These are phyloP conservation scores for Oscheius sp. DNA, from an alignment of 2,888 invertebrate species.

Conservation along the genomic window DNA sequence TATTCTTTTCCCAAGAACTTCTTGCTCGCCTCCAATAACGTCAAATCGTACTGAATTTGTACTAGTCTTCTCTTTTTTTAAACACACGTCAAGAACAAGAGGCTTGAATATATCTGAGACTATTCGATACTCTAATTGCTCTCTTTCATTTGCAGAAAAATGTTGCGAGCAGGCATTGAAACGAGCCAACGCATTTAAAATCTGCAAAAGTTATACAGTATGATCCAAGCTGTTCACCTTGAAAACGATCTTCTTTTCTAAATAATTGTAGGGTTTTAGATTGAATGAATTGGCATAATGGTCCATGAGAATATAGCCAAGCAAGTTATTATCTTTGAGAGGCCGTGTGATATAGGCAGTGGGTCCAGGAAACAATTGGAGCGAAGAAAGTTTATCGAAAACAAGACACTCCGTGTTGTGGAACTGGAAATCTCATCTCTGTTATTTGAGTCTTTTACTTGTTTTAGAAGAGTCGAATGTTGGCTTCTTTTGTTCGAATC, in stretches of 20 bases:
- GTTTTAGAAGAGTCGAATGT: neutral
- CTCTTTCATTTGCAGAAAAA: neutral
- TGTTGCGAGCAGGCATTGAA: neutral
- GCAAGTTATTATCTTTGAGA: neutral
- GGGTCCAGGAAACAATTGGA: neutral
- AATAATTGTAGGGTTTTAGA: neutral
- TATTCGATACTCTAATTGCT: neutral
- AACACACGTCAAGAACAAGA: neutral
- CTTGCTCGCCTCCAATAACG: neutral
- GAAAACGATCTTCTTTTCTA: neutral
- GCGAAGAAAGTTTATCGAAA: neutral
- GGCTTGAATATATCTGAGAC: neutral
- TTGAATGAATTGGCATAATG: neutral
- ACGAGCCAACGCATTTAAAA: neutral
- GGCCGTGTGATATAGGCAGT: neutral
- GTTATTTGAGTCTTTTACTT: neutral
- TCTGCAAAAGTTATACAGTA: neutral
- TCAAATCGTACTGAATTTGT: neutral
- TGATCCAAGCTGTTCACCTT: neutral
- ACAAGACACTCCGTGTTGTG: neutral
- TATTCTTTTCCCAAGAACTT: neutral
- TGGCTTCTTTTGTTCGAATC: neutral
- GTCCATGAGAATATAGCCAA: neutral
- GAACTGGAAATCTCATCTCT: neutral
- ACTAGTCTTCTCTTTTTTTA: neutral